Percentiles rank a stretch among this genome's conserved stretches.
Conservation (phyloP, 2,888 invertebrate genomes). For the Linhomoeus sp. region DNA sequence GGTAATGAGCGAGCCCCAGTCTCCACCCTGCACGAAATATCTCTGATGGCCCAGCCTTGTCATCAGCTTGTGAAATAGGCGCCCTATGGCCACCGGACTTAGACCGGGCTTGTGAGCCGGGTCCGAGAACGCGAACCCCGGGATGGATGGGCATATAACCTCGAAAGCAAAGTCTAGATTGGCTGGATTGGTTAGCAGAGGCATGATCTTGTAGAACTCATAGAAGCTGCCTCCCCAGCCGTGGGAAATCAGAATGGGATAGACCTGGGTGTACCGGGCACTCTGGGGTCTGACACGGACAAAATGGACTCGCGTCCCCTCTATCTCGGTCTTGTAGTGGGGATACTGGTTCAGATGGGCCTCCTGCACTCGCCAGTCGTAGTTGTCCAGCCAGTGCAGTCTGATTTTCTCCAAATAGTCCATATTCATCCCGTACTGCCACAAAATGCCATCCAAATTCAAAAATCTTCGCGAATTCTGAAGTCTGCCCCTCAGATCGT, state of each 20-base stretch:
- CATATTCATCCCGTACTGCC: too few species aligned
- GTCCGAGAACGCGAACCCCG: constrained; percentile 30
- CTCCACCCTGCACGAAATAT: constrained; percentile 53
- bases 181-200: constrained; percentile 38
- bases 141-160: too few species aligned
- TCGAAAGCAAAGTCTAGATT: too few species aligned
- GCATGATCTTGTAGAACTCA: constrained; percentile 48
- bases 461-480: too few species aligned
- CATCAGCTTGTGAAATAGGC: constrained; percentile 45
- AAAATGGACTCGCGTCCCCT: constrained; percentile 40
- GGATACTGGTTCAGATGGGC: constrained; percentile 48
- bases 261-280: too few species aligned
- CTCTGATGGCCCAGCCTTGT: constrained; percentile 41
- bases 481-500: too few species aligned
- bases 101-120: constrained; percentile 6
- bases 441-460: too few species aligned
- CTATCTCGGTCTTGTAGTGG: constrained; percentile 54
- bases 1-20: constrained; percentile 51
- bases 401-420: too few species aligned
- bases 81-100: constrained; percentile 13
- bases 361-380: constrained; percentile 50
- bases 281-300: too few species aligned
- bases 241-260: constrained; percentile 50
- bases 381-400: constrained; percentile 50
- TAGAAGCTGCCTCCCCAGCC: constrained; percentile 68